Evolutionary conservation across 2,797 vertebrate species (phyloP).

Genomic region (Chloroceryle amazona): DNA sequence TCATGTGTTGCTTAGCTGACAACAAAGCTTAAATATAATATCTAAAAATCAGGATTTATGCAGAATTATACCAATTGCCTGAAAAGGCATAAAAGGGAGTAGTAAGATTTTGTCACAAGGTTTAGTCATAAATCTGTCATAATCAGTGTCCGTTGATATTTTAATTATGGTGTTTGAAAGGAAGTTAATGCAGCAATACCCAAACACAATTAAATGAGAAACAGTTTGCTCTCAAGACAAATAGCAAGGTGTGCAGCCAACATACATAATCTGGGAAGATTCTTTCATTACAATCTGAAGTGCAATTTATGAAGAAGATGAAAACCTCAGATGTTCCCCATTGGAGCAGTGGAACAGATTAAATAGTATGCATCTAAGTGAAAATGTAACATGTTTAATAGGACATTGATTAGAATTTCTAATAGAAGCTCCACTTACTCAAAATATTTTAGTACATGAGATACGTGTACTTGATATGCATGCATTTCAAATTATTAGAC

Average conservation of each 20-base stretch:
- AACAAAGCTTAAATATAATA: neutral
- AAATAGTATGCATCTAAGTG: neutral
- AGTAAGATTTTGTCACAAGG: neutral
- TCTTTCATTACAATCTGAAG: neutral
- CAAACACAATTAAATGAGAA: neutral
- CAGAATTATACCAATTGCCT: neutral
- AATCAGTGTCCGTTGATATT: neutral
- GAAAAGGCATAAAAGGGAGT: neutral
- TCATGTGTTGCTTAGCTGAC: neutral
- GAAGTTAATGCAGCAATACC: neutral
- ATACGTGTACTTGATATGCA: neutral
- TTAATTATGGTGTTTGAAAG: neutral
- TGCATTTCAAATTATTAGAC: slow-evolving; percentile 24
- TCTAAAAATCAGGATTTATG: neutral
- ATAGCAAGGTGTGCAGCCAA: neutral
- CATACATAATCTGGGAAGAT: neutral
- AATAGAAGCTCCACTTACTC: neutral
- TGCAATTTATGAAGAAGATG: neutral
- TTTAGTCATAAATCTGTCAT: neutral
- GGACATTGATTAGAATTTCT: slow-evolving; percentile 26
- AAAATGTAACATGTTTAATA: neutral
- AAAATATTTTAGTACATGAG: neutral
- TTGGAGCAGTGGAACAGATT: neutral
- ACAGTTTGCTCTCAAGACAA: neutral
- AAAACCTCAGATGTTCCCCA: neutral